Conservation (phyloP, 2,113 vertebrate genomes). For the Pomatostomus ruficeps region DNA sequence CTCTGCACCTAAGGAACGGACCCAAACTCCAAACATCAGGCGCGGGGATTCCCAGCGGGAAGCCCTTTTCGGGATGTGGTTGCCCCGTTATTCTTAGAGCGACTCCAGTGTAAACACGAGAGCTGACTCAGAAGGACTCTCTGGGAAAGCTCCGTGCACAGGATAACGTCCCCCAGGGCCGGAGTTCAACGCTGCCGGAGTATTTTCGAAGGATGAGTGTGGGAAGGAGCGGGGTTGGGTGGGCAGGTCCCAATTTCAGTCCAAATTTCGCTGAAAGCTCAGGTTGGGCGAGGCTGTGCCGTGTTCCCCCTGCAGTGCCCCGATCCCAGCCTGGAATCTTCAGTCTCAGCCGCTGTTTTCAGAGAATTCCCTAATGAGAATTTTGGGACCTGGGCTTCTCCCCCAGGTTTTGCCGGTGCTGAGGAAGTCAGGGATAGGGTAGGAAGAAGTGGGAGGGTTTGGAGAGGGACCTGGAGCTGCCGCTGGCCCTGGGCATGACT, state of each 20-base stretch:
- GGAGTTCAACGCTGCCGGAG: fast-evolving
- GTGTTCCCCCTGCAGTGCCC: background rate
- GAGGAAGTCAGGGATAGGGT: background rate
- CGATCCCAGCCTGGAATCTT: fast-evolving
- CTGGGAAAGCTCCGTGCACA: background rate
- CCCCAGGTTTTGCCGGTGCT: fast-evolving
- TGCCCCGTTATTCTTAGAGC: background rate
- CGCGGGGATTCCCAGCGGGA: background rate
- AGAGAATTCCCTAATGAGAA: background rate
- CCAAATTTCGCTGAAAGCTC: fast-evolving
- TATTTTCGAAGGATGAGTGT: fast-evolving
- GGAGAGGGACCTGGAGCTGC: background rate
- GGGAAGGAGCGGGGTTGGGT: background rate
- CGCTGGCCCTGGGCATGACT: background rate
- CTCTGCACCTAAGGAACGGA: fast-evolving
- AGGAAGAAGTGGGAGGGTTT: background rate
- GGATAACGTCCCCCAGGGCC: fast-evolving
- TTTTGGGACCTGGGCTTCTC: background rate
- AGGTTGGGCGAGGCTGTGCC: fast-evolving
- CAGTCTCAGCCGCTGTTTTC: fast-evolving
- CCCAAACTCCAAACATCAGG: fast-evolving
- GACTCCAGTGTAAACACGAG: background rate
- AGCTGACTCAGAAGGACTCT: background rate
- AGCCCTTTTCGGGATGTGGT: fast-evolving
- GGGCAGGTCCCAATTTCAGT: fast-evolving